Percentiles rank a stretch among this genome's conserved stretches.
Conservation (phyloP, 2,888 invertebrate species). For the Aspidiotus rigidus region DNA sequence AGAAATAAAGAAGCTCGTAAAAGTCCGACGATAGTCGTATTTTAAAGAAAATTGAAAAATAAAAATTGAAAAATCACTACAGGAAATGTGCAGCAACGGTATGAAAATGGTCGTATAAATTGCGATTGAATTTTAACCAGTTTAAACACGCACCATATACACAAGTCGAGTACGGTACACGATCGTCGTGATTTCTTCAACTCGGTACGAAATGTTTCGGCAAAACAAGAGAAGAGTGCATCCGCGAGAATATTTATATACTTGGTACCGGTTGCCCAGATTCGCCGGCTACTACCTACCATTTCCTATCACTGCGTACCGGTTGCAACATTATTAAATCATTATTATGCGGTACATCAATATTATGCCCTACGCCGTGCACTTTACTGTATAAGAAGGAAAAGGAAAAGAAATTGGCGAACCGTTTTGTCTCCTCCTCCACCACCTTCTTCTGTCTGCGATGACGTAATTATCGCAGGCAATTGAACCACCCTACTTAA, state of each 20-base stretch:
- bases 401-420: too few species aligned
- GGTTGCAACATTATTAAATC: not conserved
- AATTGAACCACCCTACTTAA: too few species aligned
- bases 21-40: too few species aligned
- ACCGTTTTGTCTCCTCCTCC: too few species aligned
- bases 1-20: too few species aligned
- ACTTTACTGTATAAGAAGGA: too few species aligned
- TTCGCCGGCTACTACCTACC: not conserved
- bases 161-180: slow-evolving; percentile 1
- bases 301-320: not conserved
- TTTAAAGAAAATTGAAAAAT: not conserved
- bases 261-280: not conserved
- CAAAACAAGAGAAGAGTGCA: not conserved
- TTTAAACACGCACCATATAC: slow-evolving; percentile 2
- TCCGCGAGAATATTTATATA: not conserved
- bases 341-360: not conserved
- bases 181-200: not conserved
- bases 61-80: not conserved
- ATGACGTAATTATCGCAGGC: too few species aligned
- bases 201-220: not conserved
- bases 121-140: not conserved
- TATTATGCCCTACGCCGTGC: too few species aligned
- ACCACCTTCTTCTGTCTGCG: too few species aligned
- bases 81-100: not conserved
- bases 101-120: not conserved